Evolutionary conservation across 2,888 invertebrate species (phyloP), one percentile per base, ranked within the genome.

Genomic region (Trachelus stipa): DNA sequence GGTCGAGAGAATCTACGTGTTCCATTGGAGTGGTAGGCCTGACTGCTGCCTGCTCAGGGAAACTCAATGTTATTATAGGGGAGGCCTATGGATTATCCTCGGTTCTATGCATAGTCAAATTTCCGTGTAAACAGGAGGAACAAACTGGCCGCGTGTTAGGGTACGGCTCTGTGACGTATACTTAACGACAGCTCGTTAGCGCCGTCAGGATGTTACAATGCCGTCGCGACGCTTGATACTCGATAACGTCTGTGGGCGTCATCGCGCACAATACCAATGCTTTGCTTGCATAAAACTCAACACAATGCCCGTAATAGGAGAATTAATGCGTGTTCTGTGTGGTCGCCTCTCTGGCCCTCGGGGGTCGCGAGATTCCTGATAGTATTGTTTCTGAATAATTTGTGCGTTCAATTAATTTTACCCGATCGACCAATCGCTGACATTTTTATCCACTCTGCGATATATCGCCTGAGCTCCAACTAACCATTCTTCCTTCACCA

Each of bases 281-380:
- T 69, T 75, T 69, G 68, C 75, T 30, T 30, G 74, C 68, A 81
- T 79, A 81, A 83, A 78, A 81, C 78, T 79, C 78, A 73, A 71
- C 80, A 86, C 86, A 87, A 88, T 88, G 86, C 84, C 84, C 86
- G 86, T 89, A 88, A 89, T 87, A 87, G 84, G 87, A 88, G 87
- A 89, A 88, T 89, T 86, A 88, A 89, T 87, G 86, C 82, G 85
- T 87, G 83, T 86, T 87, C 88, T 86, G 90, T 90, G 90, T 90
- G 89, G 89, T 90, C 89, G 85, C 83, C 79, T 74, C 76, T 77
- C 76, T 77, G 73, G 75, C 80, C 82, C 81, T 78, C 74, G 79
- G 81, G 82, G 80, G 77, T 81, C 83, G 82, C 81, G 80, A 88
- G 89, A 90, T 90, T 80, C 80, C 81, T 81, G 89, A 90, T 90